These are phyloP conservation scores for Scopus umbretta DNA, from an alignment of 2,113 vertebrate species.

Conservation along the genomic window DNA sequence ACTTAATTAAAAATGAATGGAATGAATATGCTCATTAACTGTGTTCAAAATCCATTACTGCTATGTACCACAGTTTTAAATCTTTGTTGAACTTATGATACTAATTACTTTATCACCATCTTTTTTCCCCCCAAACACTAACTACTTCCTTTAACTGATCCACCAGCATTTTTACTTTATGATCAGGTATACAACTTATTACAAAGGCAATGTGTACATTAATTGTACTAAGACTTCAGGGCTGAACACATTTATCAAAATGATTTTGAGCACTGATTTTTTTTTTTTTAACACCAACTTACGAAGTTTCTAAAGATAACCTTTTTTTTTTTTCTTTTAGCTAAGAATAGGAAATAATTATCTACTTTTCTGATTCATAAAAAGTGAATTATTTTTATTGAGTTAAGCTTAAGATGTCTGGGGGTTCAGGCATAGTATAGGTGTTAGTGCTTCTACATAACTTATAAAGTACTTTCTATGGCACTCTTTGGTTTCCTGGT, in stretches of 20 bases:
- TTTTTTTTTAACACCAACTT: background rate
- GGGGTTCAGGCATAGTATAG: background rate
- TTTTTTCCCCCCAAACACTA: background rate
- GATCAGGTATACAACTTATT: background rate
- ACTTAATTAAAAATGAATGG: constrained; percentile 49
- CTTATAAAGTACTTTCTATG: background rate
- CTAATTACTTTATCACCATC: constrained; percentile 17
- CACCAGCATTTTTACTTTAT: background rate
- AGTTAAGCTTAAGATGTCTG: background rate
- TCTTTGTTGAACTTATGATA: constrained; percentile 16
- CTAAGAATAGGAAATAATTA: background rate
- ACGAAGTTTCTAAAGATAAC: background rate
- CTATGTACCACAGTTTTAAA: constrained; percentile 1
- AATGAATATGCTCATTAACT: constrained; percentile 36
- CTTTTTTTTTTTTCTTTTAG: background rate
- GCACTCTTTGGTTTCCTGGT: background rate
- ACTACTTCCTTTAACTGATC: background rate
- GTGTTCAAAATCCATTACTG: constrained; percentile 11
- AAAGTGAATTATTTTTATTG: background rate
- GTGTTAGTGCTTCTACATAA: background rate
- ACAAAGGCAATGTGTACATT: background rate
- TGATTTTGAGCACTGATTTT: background rate
- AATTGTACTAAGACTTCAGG: background rate
- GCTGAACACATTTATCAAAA: background rate
- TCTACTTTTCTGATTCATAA: background rate